Evolutionary conservation across 2,797 vertebrate species (phyloP), one percentile per base, ranked within the genome.

Genomic region (Acipenser ruthenus): DNA sequence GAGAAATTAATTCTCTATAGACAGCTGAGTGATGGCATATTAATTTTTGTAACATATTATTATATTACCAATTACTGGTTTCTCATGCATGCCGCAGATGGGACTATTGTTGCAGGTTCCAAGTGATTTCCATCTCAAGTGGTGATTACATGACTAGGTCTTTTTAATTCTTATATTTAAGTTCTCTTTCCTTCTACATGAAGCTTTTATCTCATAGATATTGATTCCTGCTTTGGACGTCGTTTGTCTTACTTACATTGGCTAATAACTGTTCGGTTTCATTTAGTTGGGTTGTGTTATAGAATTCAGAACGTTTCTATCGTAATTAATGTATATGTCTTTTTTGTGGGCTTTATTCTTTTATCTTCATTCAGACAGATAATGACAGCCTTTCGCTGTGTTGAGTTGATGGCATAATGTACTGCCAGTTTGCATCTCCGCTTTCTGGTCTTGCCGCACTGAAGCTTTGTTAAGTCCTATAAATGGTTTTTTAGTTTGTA

Each of bases 231-330:
- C 61, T 70, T 76, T 63, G 71, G 74, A 71, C 74, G 74, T 68
- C 69, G 53, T 72, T 58, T 75, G 68, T 79, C 84, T 80, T 79
- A 81, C 76, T 77, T 86, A 86, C 80, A 77, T 68, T 69, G 76
- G 74, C 79, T 84, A 85, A 87, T 84, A 78, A 78, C 68, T 83
- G 86, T 83, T 83, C 78, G 77, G 75, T 85, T 85, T 86, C 73
- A 82, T 84, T 85, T 82, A 86, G 78, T 80, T 68, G 77, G 74
- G 68, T 63, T 63, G 65, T 72, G 67, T 78, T 71, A 73, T 69
- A 74, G 80, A 84, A 81, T 84, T 84, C 82, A 71, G 72, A 80
- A 76, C 78, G 79, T 80, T 79, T 83, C 68, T 59, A 49, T 66
- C 67, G 78, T 86, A 85, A 90, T 88, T 85, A 87, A 85, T 84